Evolutionary conservation across 1,140 invertebrate genomes (phyloP), one percentile per base, ranked within the genome.

Genomic region (Tetramorium alpestre): DNA sequence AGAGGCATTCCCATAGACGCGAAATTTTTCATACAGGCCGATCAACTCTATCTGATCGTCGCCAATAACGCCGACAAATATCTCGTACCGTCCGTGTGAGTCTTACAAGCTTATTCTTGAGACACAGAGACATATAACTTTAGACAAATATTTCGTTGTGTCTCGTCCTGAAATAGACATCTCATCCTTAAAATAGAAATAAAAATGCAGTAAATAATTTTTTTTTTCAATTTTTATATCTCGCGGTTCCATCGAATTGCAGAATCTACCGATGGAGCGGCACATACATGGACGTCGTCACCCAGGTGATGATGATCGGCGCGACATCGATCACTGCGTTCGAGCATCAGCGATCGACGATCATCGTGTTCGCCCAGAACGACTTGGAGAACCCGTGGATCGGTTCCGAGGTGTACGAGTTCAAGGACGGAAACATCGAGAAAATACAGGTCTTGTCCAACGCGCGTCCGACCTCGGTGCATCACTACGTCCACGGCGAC

Each of bases 231-330:
- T 72, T 72, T 44, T 73, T 44, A 76, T 65, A 11, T 69, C 25
- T 65, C 18, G 4, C n/a, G 13, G 18, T 28, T 25, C 13, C 10
- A 11, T 51, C 13, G 25, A 51, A 65, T 49, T 10, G 4, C 77
- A 94, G 94, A 67, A 93, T 94, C 70, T 94, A 95, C 58, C 80
- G 87, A 56, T 95, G 94, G 94, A 91, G 80, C 33, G 94, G 88
- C 2, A 93, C 91, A 1, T 91, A 94, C 58, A 93, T 94, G 91
- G 93, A 93, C n/a, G 82, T 69, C 38, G 73, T 92, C 6, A 2
- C 18, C 1, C 64, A 89, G 13, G 38, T 90, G 25, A 60, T 70
- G 58, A 90, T 89, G 1, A 89, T 67, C 0, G 90, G 84, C 0
- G 87, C 87, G 0, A 69, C 88, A 11, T 82, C 90, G 2, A 87